phyloP scores from a whole-genome alignment of 1,140 invertebrate genomes.

The Drosophila santomea region DNA sequence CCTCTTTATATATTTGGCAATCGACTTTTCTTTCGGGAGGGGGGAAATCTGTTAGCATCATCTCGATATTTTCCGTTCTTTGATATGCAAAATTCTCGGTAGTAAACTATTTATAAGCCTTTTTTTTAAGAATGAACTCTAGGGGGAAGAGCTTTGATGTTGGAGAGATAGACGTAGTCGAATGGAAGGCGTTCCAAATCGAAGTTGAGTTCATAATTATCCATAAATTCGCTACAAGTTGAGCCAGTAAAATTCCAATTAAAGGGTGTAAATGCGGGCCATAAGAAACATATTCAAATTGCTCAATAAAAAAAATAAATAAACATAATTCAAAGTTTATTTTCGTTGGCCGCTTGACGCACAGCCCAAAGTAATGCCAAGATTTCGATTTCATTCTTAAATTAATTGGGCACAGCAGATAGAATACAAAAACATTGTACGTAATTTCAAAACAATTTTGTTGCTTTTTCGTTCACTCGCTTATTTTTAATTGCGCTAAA shows the following conservation, averaged over 20 bases:
- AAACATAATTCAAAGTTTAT: slow-evolving; percentile 29
- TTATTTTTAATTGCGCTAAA: slow-evolving; percentile 64
- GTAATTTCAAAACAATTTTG: slow-evolving; percentile 63
- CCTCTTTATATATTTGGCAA: slow-evolving; percentile 38
- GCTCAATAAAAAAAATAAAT: slow-evolving; percentile 34
- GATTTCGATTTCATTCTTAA: slow-evolving; percentile 80
- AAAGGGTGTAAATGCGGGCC: slow-evolving; percentile 25
- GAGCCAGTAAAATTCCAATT: slow-evolving; percentile 18
- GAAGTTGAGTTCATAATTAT: slow-evolving; percentile 12
- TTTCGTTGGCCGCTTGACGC: background rate
- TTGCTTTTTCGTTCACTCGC: slow-evolving; percentile 20
- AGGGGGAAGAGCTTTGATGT: slow-evolving; percentile 34
- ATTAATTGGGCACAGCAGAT: slow-evolving; percentile 71
- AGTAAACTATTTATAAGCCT: slow-evolving; percentile 36
- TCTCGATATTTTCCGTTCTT: slow-evolving; percentile 31
- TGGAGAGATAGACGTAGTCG: background rate
- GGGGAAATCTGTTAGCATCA: slow-evolving; percentile 47
- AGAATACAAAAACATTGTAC: slow-evolving; percentile 42
- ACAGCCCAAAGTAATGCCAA: slow-evolving; percentile 51
- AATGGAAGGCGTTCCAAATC: background rate
- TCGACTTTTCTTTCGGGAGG: slow-evolving; percentile 8
- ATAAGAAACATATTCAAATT: slow-evolving; percentile 46
- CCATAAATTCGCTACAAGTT: background rate
- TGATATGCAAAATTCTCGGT: slow-evolving; percentile 36
- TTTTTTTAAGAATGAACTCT: slow-evolving; percentile 33